Evolutionary conservation across 2,888 invertebrate genomes (phyloP).

Genomic region (Aleiodes alternator): DNA sequence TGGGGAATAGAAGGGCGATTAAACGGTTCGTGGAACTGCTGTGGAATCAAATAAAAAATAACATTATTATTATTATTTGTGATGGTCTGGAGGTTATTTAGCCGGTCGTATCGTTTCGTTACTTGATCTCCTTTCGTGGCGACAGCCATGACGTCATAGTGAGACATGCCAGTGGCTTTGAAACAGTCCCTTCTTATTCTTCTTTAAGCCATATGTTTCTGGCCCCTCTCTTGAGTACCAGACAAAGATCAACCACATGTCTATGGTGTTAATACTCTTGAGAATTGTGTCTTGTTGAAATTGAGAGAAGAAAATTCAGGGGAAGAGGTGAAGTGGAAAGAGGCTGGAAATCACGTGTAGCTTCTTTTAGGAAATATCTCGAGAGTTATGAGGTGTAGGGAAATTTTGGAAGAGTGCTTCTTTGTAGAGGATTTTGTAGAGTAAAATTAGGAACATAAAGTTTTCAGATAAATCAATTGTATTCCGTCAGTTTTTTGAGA

Average conservation of each 20-base stretch:
- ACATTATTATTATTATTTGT: constrained; percentile 1
- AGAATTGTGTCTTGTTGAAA: constrained; percentile 8
- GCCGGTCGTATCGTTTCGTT: constrained; percentile 16
- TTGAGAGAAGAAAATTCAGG: neutral
- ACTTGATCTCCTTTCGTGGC: constrained; percentile 30
- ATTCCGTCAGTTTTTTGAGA: too few species aligned
- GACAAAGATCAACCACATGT: constrained; percentile 24
- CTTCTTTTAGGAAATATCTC: too few species aligned
- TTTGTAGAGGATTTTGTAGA: too few species aligned
- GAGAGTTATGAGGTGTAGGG: too few species aligned
- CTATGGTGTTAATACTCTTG: constrained; percentile 23
- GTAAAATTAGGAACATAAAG: too few species aligned
- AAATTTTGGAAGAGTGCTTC: too few species aligned
- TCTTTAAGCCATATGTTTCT: constrained; percentile 21
- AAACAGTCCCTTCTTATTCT: constrained; percentile 31
- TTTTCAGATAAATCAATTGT: too few species aligned
- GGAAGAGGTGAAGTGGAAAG: too few species aligned
- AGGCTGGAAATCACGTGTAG: too few species aligned
- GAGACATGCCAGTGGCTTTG: constrained; percentile 29
- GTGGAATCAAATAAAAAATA: constrained; percentile 16
- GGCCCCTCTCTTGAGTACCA: neutral
- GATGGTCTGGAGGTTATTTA: constrained; percentile 22
- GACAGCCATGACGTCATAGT: constrained; percentile 20
- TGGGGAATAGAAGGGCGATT: neutral
- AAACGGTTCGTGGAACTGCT: neutral